Conservation (phyloP, 2,797 vertebrate genomes). For the Australoheros facetus region DNA sequence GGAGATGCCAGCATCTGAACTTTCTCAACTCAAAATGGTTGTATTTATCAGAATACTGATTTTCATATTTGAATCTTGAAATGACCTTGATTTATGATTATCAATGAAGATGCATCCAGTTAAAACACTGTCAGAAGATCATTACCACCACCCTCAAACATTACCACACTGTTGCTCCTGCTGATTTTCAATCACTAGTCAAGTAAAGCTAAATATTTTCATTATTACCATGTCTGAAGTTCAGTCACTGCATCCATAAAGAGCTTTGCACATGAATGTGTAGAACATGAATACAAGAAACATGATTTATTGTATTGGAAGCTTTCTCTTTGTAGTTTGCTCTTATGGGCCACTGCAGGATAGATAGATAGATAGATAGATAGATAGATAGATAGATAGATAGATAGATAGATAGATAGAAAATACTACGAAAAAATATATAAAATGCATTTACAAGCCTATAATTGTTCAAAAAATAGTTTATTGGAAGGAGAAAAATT, state of each 20-base stretch:
- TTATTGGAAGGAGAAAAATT: no score
- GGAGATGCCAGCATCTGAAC: conserved; percentile 23
- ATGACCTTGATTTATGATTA: not conserved
- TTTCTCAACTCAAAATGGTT: conserved; percentile 35
- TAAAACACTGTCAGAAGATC: not conserved
- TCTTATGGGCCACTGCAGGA: not conserved
- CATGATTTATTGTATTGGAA: not conserved
- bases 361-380: no score
- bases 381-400: no score
- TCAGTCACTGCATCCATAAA: not conserved
- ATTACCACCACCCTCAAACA: not conserved
- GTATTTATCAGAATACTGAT: conserved; percentile 21
- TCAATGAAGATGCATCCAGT: not conserved
- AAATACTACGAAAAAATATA: no score
- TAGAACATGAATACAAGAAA: accelerated
- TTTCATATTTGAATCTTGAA: not conserved
- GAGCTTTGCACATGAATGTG: not conserved
- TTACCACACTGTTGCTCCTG: not conserved
- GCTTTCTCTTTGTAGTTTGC: not conserved
- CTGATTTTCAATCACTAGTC: not conserved
- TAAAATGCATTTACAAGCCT: no score
- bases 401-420: no score
- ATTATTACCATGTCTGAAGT: not conserved
- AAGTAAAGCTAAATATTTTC: not conserved
- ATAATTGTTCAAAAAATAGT: no score